A percentile compares a stretch with the other conserved stretches of the same genome.
phyloP scores from a whole-genome alignment of 2,888 invertebrate species.

The Aphidius colemani region DNA sequence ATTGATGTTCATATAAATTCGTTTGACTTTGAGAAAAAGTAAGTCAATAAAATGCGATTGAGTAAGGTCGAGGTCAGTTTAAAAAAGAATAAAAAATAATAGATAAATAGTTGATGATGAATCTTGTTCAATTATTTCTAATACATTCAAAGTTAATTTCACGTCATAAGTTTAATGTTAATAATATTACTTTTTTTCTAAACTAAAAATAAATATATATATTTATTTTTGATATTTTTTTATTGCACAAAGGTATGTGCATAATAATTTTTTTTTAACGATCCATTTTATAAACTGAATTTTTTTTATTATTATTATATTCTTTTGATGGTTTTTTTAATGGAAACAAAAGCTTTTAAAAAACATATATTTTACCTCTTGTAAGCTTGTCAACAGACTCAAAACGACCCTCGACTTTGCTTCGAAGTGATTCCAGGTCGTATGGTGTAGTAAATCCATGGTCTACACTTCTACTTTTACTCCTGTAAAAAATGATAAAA shows the following conservation, averaged over 20 bases:
- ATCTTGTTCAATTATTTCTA: too few relatives aligned
- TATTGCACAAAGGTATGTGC: too few relatives aligned
- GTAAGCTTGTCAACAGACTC: slow-evolving; percentile 75
- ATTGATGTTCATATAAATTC: slow-evolving; percentile 27
- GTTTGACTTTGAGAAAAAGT: slow-evolving; percentile 49
- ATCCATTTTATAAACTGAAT: too few relatives aligned
- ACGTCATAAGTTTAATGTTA: neutral
- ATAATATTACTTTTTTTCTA: too few relatives aligned
- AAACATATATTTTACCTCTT: slow-evolving; percentile 58
- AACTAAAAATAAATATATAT: too few relatives aligned
- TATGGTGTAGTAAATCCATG: slow-evolving; percentile 86
- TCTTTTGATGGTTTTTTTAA: neutral
- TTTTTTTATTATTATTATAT: too few relatives aligned
- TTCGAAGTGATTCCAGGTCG: slow-evolving; percentile 82
- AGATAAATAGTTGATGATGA: neutral
- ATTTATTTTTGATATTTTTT: too few relatives aligned
- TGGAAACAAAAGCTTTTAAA: neutral
- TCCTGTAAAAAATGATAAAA: slow-evolving; percentile 65
- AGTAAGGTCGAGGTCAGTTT: slow-evolving; percentile 38
- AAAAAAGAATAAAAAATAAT: neutral
- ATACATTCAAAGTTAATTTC: neutral
- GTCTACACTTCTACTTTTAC: slow-evolving; percentile 89
- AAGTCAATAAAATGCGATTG: slow-evolving; percentile 52
- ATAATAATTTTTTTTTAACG: too few relatives aligned
- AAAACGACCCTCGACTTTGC: slow-evolving; percentile 85